Evolutionary conservation across 2,888 invertebrate species (phyloP).

Genomic region (Ornithoptera alexandrae): DNA sequence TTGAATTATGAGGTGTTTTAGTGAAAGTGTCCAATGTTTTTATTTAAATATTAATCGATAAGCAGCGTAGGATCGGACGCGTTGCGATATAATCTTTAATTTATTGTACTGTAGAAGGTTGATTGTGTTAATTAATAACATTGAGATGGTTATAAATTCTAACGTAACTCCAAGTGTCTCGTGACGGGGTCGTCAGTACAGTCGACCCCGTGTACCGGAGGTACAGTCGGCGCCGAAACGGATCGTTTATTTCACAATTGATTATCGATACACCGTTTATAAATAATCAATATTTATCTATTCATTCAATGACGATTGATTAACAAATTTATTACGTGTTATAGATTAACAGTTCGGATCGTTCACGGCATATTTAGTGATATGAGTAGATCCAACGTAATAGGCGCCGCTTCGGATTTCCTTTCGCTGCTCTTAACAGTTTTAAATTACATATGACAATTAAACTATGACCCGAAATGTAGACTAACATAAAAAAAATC

Average conservation of each 20-base stretch:
- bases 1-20: neutral
- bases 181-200: neutral
- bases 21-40: constrained; percentile 12
- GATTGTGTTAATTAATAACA: constrained; percentile 21
- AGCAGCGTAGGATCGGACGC: neutral
- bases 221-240: neutral
- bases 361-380: too few relatives aligned
- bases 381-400: too few relatives aligned
- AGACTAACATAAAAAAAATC: too few relatives aligned
- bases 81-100: constrained; percentile 16
- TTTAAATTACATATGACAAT: too few relatives aligned
- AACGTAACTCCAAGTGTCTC: constrained; percentile 2
- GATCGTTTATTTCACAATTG: neutral
- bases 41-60: constrained; percentile 13
- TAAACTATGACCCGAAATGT: too few relatives aligned
- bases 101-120: constrained; percentile 20
- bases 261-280: neutral
- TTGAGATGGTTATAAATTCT: constrained; percentile 12
- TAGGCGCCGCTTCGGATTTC: too few relatives aligned
- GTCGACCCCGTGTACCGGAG: neutral
- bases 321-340: too few relatives aligned
- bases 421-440: too few relatives aligned
- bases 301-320: too few relatives aligned
- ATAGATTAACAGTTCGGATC: too few relatives aligned
- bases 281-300: neutral